These are phyloP conservation scores for Pristionchus entomophagus DNA, from an alignment of 2,888 invertebrate species.

Conservation along the genomic window DNA sequence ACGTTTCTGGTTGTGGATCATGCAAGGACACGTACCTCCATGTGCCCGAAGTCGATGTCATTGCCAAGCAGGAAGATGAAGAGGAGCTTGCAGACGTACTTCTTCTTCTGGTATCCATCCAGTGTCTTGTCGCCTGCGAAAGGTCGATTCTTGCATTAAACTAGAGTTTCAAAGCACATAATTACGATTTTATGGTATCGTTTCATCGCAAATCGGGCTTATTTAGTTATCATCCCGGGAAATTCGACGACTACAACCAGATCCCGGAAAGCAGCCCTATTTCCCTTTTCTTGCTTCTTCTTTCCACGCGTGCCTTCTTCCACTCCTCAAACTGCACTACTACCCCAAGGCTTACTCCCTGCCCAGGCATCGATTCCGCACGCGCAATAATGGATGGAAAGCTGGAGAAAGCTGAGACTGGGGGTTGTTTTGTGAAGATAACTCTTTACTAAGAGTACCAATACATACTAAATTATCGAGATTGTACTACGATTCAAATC, in stretches of 20 bases:
- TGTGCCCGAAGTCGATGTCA: constrained; percentile 99
- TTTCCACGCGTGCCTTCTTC: background rate
- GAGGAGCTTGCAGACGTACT: constrained; percentile 98
- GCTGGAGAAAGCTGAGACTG: too few relatives aligned
- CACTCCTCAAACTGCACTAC: background rate
- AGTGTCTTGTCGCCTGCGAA: constrained; percentile 91
- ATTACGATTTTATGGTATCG: too few relatives aligned
- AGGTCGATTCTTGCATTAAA: background rate
- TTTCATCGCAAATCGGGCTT: too few relatives aligned
- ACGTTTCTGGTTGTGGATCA: too few relatives aligned
- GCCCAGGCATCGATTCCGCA: constrained; percentile 27
- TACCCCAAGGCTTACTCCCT: background rate
- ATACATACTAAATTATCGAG: too few relatives aligned
- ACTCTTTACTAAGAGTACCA: too few relatives aligned
- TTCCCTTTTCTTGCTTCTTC: too few relatives aligned
- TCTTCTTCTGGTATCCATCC: constrained; percentile 99
- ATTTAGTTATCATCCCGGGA: too few relatives aligned
- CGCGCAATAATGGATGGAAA: constrained; percentile 15
- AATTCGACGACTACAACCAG: too few relatives aligned
- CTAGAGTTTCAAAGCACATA: background rate
- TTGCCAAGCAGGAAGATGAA: constrained; percentile 99
- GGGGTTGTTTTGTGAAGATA: too few relatives aligned
- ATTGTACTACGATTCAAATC: too few relatives aligned
- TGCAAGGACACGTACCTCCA: constrained; percentile 83
- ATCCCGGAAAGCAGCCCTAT: too few relatives aligned